Evolutionary conservation across 2,113 vertebrate genomes (phyloP), one percentile per base, ranked within the genome.

Genomic region (Microtus montanus): DNA sequence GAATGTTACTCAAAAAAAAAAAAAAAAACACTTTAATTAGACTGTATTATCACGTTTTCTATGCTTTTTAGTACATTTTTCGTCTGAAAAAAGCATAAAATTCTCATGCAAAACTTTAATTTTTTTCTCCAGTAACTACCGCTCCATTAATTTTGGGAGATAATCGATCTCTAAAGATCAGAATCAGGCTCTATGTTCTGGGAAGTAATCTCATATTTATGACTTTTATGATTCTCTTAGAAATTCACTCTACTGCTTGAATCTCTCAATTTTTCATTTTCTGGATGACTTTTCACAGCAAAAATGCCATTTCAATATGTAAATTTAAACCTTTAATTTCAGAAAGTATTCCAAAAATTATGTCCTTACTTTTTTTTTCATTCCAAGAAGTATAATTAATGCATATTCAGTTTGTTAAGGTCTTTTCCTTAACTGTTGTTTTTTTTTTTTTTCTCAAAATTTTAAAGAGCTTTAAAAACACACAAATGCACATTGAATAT

Each of bases 301-400:
- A 85, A 91, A 78, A 78, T 74, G 73, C 41, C 54, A 94, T 86
- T 86, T 86, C 13, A 79, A 85, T 86, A 92, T 90, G 47, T 58
- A 90, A 92, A 96, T 89, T 92, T n/a, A 94, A 89, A 85, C 44
- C 19, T 74, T 89, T 80, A 89, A 74, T 89, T 96, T 96, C 38
- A 94, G n/a, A 85, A 89, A 71, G 52, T 47, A 89, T 58, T 38
- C 68, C 75, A 92, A 88, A 68, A 89, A 63, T 89, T 92, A 58
- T 89, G 44, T 68, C 38, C n/a, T 86, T 89, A 30, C 19, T 80
- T 77, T 91, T 83, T 82, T 38, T 73, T 93, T 79, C 9, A 47
- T 74, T 41, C 71, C 30, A 94, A 66, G 82, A 85, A 52, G 33
- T 63, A 89, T 75, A 71, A 78, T 63, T 63, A 84, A 79, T 66